Percentiles rank a stretch among this genome's conserved stretches.
Evolutionary conservation across 1,140 invertebrate species (phyloP).

Genomic region (Semibalanus balanoides): DNA sequence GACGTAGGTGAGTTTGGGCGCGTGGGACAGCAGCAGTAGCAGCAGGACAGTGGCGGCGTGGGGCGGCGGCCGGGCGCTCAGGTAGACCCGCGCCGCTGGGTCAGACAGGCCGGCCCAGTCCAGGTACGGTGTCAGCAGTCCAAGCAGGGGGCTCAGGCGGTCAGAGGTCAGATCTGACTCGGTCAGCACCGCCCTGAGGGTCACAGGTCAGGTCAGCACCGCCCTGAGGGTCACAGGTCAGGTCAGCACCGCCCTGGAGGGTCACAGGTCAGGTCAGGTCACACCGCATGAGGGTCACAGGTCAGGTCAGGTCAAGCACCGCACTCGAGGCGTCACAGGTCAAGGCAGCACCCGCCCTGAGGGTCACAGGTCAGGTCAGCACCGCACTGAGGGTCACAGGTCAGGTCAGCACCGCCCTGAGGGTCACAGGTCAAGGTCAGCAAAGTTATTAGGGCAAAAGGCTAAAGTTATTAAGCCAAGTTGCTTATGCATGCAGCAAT

Average conservation of each 20-base stretch:
- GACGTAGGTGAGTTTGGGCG: not conserved
- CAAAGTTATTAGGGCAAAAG: not conserved
- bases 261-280: not conserved
- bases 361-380: too few relatives aligned
- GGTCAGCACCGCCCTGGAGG: not conserved
- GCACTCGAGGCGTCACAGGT: too few relatives aligned
- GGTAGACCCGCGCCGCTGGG: not conserved
- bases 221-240: not conserved
- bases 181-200: not conserved
- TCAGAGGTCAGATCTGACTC: not conserved
- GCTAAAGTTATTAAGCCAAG: not conserved
- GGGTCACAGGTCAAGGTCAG: too few relatives aligned
- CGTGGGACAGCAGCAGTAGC: not conserved
- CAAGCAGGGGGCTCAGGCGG: not conserved
- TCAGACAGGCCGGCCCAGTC: not conserved
- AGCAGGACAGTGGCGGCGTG: not conserved
- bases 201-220: not conserved
- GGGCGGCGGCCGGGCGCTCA: not conserved
- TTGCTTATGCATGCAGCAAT: too few relatives aligned
- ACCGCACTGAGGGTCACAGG: not conserved
- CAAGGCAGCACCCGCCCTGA: too few relatives aligned
- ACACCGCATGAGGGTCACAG: too few relatives aligned
- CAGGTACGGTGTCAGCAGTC: not conserved
- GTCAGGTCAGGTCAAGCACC: too few relatives aligned
- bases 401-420: not conserved